phyloP scores from a whole-genome alignment of 2,888 invertebrate species.

The Erannis defoliaria region DNA sequence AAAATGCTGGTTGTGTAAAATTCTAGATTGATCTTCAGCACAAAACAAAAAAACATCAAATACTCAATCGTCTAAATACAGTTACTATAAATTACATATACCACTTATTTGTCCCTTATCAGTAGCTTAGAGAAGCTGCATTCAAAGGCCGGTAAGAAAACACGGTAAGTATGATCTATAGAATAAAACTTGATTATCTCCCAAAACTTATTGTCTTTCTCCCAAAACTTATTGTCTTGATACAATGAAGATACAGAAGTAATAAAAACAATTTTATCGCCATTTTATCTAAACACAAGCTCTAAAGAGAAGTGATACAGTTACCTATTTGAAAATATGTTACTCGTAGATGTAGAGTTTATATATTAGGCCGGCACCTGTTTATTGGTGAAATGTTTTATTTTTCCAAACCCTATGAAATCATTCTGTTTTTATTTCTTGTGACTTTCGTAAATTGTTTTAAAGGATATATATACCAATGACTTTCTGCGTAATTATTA shows the following conservation, averaged over 20 bases:
- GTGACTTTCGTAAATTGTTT: neutral
- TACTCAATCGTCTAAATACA: too few species aligned
- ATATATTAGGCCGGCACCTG: neutral
- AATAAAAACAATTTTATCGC: constrained; percentile 11
- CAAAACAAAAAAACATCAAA: too few species aligned
- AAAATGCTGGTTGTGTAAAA: too few species aligned
- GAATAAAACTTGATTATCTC: neutral
- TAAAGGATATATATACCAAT: too few species aligned
- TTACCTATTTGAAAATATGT: neutral
- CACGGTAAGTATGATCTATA: neutral
- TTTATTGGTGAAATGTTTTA: neutral
- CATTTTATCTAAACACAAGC: constrained; percentile 26
- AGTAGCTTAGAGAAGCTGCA: too few species aligned
- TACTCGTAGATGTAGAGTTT: neutral
- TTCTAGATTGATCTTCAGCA: too few species aligned
- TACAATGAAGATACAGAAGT: neutral
- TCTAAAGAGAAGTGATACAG: constrained; percentile 22
- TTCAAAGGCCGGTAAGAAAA: too few species aligned
- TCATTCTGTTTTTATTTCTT: neutral
- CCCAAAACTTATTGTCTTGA: too few species aligned
- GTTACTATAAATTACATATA: too few species aligned
- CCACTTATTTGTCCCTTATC: too few species aligned
- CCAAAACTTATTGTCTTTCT: neutral
- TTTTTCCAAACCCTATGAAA: neutral
- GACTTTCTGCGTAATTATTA: too few species aligned